Base-by-base conservation (phyloP, 2,888 invertebrate genomes). In the Ichneumoninae sp. region DNA sequence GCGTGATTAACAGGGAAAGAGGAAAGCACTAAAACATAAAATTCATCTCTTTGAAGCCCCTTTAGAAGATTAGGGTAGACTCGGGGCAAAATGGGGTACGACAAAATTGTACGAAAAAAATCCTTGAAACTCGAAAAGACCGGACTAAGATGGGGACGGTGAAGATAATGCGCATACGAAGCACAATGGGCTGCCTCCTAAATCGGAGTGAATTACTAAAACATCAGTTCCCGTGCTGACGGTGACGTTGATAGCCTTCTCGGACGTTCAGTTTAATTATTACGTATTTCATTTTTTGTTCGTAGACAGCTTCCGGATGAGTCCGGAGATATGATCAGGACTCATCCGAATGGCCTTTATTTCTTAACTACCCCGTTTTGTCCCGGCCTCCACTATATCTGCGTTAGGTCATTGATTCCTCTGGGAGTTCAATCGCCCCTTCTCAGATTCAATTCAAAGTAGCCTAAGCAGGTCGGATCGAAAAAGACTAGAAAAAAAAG, bases 381-480 rank as follows among this genome's bases (percentile, higher is more conserved):
- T 16, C 13, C 44, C 1, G 44, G 16, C 16, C 44, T 47, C 16
- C 4, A 1, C 44, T 80, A 54, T 50, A 16, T 65, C 40, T 10
- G 73, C 57, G 79, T 81, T 82, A 10, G 73, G 71, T 76, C 75
- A 52, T 86, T 69, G 82, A 82, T 79, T 81, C 36, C 19, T 76
- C 16, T 47, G 68, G 69, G 75, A 73, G 73, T 79, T 68, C 75
- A 57, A 82, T 13, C 65, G 69, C 71, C n/a, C 47, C n/a, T 50
- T 68, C 57, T 70, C 74, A 33, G 44, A 26, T 44, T 63, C 77
- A 71, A 68, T 84, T 77, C 74, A 54, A 80, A 77, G 77, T 54
- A 40, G 60, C 40, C 65, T 5, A 63, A 40, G 26, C 70, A 50
- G 36, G 16, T 69, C 19, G 52, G 33, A 76, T 66, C 26, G 68